phyloP scores from a whole-genome alignment of 2,888 invertebrate genomes.

The Melitaea athalia region DNA sequence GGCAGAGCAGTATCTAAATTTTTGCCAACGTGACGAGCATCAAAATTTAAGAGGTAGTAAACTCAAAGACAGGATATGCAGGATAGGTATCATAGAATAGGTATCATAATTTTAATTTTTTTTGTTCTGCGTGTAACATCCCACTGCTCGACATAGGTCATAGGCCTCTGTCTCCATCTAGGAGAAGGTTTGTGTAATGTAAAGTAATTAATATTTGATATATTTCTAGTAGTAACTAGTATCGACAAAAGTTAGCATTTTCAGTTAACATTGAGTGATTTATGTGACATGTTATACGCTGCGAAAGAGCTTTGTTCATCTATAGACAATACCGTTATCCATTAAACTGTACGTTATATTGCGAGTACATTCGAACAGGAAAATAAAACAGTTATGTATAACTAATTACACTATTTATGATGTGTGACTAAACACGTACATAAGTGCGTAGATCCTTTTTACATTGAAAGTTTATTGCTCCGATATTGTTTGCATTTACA shows the following conservation, averaged over 20 bases:
- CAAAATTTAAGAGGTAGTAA: too few species aligned
- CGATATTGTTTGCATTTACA: slow-evolving; percentile 6
- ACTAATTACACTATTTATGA: slow-evolving; percentile 43
- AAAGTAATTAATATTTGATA: background rate
- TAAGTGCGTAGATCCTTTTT: slow-evolving; percentile 29
- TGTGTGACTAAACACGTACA: slow-evolving; percentile 38
- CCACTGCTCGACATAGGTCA: too few species aligned
- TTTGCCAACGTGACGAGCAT: too few species aligned
- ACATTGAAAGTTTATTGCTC: slow-evolving; percentile 25
- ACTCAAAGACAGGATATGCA: too few species aligned
- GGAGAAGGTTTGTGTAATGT: too few species aligned
- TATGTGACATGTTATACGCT: background rate
- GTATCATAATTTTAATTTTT: too few species aligned
- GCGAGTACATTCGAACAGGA: slow-evolving; percentile 26
- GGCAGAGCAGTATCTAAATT: too few species aligned
- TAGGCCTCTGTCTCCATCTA: too few species aligned
- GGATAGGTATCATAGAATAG: too few species aligned
- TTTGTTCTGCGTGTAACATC: too few species aligned
- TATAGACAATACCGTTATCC: slow-evolving; percentile 28
- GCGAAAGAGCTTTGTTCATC: slow-evolving; percentile 15
- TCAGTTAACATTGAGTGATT: slow-evolving; percentile 9
- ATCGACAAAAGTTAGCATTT: background rate
- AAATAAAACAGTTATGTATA: slow-evolving; percentile 39
- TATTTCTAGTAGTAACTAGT: background rate
- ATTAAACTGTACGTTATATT: slow-evolving; percentile 32